Percentiles rank a stretch among this genome's conserved stretches.
Evolutionary conservation across 2,888 invertebrate species (phyloP).

Genomic region (Deilephila porcellus): DNA sequence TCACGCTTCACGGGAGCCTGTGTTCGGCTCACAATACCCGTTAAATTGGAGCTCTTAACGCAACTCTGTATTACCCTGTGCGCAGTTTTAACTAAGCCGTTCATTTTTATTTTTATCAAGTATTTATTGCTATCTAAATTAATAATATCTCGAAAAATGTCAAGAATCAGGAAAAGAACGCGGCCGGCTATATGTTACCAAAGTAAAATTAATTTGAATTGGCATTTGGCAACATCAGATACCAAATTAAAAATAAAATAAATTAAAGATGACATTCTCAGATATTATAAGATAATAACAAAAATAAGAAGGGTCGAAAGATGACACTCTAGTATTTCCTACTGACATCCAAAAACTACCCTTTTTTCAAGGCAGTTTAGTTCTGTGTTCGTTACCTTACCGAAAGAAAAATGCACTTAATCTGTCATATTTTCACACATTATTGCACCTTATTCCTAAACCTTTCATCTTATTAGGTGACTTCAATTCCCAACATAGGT

Average conservation of each 20-base stretch:
- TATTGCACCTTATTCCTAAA: no score
- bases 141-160: constrained; percentile 48
- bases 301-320: no score
- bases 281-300: no score
- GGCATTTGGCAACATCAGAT: background rate
- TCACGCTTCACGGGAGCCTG: constrained; percentile 85
- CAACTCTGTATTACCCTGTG: constrained; percentile 78
- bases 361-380: no score
- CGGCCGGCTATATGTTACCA: constrained; percentile 15
- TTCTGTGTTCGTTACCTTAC: no score
- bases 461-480: no score
- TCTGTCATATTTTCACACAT: no score
- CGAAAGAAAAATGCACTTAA: no score
- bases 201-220: background rate
- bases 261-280: background rate
- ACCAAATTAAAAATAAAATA: background rate
- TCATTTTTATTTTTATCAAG: constrained; percentile 79
- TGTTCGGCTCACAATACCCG: constrained; percentile 68
- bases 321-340: no score
- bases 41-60: constrained; percentile 66
- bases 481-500: no score
- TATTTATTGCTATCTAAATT: constrained; percentile 36
- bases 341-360: no score
- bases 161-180: constrained; percentile 39
- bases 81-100: constrained; percentile 87